Base-by-base conservation (phyloP, 2,113 vertebrate species). In the Oriolus oriolus region DNA sequence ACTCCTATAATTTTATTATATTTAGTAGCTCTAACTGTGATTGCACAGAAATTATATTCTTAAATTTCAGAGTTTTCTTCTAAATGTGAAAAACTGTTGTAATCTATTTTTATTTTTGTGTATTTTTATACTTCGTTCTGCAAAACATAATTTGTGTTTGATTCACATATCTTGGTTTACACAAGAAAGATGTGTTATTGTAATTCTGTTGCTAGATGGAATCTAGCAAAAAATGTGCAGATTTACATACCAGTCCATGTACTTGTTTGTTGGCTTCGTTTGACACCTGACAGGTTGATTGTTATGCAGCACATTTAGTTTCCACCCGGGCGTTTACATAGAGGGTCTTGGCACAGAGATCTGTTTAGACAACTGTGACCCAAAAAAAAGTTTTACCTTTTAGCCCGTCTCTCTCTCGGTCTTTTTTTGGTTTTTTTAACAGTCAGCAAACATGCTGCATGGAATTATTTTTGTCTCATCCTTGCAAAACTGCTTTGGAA, bases 391-490 rank as follows among this genome's bases (percentile, higher is more conserved):
- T 37, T 85, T 54, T 76, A 53, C 10, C 13, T 88, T 82, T 84
- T 45, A 84, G n/a, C 8, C 26, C 0, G 0, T 84, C 9, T 66
- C 19, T 28, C 24, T 44, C 35, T 41, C 5, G n/a, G n/a, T 11
- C 5, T 10, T 8, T 18, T 16, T 11, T 21, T n/a, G n/a, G n/a
- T 57, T 13, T 23, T 26, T 41, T 57, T 6, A 56, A 26, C 5
- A 11, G 7, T 47, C 41, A 63, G 27, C 22, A 30, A n/a, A 17
- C 12, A 39, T n/a, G 8, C 59, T 54, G 5, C 41, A 35, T 37
- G 27, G n/a, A 73, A 73, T 64, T 50, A 17, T 49, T 76, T 91
- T 85, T 69, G 6, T 76, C 66, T 94, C 21, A 39, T 42, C 28
- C 23, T 84, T 73, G 13, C 8, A 65, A 75, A 83, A 47, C 22